These are phyloP conservation scores for Heliconius himera DNA, from an alignment of 1,140 invertebrate species.

Conservation along the genomic window DNA sequence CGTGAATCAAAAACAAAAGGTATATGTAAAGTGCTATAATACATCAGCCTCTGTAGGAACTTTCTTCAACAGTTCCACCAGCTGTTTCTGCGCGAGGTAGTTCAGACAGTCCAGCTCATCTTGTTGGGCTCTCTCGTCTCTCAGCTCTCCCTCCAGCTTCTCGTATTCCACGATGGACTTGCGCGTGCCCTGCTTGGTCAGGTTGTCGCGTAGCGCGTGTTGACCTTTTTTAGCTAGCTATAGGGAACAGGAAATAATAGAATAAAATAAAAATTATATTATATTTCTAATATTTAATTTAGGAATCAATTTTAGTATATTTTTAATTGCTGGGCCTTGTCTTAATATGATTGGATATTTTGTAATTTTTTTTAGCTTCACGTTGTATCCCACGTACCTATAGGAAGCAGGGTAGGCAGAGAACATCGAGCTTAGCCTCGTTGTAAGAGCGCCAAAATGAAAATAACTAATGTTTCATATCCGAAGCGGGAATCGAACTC, in stretches of 20 bases:
- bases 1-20: too few species aligned
- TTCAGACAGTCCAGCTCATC: constrained; percentile 71
- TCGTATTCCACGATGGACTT: constrained; percentile 70
- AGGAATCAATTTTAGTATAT: too few species aligned
- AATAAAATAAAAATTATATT: too few species aligned
- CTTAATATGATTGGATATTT: too few species aligned
- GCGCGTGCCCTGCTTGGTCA: constrained; percentile 55
- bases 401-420: neutral
- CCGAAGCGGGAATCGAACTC: too few species aligned
- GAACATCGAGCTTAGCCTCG: too few species aligned
- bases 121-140: constrained; percentile 68
- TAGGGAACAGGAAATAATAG: neutral
- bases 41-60: constrained; percentile 70
- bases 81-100: constrained; percentile 70
- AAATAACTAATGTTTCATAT: too few species aligned
- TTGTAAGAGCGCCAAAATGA: too few species aligned
- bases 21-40: too few species aligned
- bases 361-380: neutral
- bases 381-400: neutral
- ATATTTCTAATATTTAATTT: neutral
- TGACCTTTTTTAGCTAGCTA: constrained; percentile 72
- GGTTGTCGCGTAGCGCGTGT: constrained; percentile 60
- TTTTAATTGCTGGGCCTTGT: too few species aligned
- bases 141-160: constrained; percentile 55
- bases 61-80: constrained; percentile 67